phyloP scores from a whole-genome alignment of 2,797 vertebrate genomes.

The Macropus fuliginosus region DNA sequence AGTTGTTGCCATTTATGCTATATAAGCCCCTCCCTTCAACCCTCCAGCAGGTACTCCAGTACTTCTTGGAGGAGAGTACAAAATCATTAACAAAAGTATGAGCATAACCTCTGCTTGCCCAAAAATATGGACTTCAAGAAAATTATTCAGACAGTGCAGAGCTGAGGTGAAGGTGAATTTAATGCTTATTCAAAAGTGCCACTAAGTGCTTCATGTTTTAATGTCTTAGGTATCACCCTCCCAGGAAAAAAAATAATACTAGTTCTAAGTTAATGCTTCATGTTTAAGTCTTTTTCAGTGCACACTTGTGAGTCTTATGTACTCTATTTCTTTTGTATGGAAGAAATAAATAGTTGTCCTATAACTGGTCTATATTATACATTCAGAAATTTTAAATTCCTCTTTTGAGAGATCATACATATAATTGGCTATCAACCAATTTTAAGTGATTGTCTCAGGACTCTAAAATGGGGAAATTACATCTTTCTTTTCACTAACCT shows the following conservation, averaged over 20 bases:
- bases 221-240: neutral
- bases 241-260: neutral
- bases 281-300: neutral
- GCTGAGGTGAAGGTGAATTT: neutral
- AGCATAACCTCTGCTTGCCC: neutral
- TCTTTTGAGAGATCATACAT: neutral
- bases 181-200: neutral
- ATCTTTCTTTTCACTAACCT: neutral
- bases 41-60: neutral
- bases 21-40: neutral
- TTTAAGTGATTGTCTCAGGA: neutral
- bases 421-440: neutral
- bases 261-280: neutral
- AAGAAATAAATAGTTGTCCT: neutral
- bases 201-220: neutral
- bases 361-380: neutral
- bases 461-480: neutral
- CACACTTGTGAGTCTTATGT: neutral
- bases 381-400: neutral
- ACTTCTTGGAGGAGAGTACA: neutral
- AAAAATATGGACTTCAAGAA: neutral
- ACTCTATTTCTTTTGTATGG: neutral
- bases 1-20: neutral
- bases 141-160: neutral
- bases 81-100: neutral